These are phyloP conservation scores for Falcaria lacertinaria DNA, from an alignment of 2,888 invertebrate species.

Conservation along the genomic window DNA sequence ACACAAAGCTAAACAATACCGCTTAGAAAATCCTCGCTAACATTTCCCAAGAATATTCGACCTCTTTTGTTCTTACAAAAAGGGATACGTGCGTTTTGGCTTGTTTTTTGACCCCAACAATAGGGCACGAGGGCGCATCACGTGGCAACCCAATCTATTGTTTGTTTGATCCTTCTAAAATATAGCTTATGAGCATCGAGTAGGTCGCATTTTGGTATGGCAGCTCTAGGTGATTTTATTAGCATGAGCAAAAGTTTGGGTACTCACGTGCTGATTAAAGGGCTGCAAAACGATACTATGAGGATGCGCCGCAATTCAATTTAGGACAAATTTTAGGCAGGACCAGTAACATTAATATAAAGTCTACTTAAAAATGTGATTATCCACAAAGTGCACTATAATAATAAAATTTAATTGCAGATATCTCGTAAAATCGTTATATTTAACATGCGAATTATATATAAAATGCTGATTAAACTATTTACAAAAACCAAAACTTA, in stretches of 20 bases:
- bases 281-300: too few species aligned
- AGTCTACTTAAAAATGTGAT: too few species aligned
- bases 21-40: conserved; percentile 30
- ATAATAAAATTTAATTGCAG: too few species aligned
- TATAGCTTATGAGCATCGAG: conserved; percentile 4
- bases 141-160: conserved; percentile 46
- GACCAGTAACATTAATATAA: too few species aligned
- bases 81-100: conserved; percentile 62
- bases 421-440: too few species aligned
- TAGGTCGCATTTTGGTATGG: conserved; percentile 9
- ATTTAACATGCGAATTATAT: too few species aligned
- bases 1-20: conserved; percentile 51
- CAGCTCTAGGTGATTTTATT: background rate
- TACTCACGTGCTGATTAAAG: background rate
- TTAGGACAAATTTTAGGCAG: too few species aligned
- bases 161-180: conserved; percentile 12
- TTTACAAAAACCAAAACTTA: too few species aligned
- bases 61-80: conserved; percentile 52
- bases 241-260: background rate
- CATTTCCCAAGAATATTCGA: conserved; percentile 52
- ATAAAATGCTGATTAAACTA: too few species aligned
- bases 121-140: conserved; percentile 48
- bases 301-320: too few species aligned
- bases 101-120: conserved; percentile 69
- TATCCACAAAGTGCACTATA: too few species aligned